These are phyloP conservation scores for Glaucomys volans DNA, from an alignment of 2,113 vertebrate genomes.

Conservation along the genomic window DNA sequence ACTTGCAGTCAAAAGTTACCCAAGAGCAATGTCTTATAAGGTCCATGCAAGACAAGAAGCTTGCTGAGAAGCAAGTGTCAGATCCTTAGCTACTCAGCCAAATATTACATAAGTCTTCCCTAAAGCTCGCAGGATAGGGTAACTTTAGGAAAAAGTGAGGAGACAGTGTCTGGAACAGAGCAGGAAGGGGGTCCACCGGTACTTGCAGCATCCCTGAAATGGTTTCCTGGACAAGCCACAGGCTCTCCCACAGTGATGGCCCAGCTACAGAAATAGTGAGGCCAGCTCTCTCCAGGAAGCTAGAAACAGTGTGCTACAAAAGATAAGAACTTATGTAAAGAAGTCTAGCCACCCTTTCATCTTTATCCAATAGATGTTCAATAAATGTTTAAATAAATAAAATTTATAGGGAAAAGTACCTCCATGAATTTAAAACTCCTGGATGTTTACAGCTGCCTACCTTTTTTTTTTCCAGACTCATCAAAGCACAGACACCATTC, in stretches of 20 bases:
- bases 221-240: not conserved
- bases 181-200: not conserved
- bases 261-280: not conserved
- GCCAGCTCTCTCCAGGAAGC: not conserved
- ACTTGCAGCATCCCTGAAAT: not conserved
- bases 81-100: not conserved
- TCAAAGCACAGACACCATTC: not conserved
- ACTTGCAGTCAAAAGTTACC: not conserved
- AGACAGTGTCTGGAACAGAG: not conserved
- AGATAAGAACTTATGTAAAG: not conserved
- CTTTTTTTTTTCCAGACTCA: constrained; percentile 7
- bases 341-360: not conserved
- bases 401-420: not conserved
- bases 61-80: not conserved
- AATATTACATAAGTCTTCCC: not conserved
- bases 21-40: not conserved
- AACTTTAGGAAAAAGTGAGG: not conserved
- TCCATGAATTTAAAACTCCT: constrained; percentile 26
- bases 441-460: not conserved
- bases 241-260: not conserved
- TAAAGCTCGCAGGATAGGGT: not conserved
- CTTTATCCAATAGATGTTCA: not conserved
- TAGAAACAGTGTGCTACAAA: not conserved
- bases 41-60: not conserved
- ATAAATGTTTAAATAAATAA: constrained; percentile 43